These are phyloP conservation scores for Agonopterix alstromeriana DNA, from an alignment of 2,888 invertebrate genomes.

Conservation along the genomic window DNA sequence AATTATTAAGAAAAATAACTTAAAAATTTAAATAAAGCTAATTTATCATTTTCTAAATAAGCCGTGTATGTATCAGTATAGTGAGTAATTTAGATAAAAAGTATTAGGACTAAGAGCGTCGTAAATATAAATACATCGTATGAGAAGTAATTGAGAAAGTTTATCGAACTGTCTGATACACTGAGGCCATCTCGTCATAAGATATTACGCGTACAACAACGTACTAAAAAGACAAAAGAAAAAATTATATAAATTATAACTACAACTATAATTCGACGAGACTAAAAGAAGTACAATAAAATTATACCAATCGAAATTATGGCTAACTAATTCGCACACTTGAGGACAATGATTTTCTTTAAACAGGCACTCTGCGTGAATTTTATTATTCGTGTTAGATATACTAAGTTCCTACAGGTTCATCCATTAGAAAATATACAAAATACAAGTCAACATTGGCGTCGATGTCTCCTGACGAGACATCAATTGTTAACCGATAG, in stretches of 20 bases:
- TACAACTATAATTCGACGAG: slow-evolving; percentile 66
- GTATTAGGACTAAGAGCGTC: slow-evolving; percentile 28
- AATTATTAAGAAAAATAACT: slow-evolving; percentile 58
- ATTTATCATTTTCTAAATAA: slow-evolving; percentile 53
- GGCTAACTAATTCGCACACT: slow-evolving; percentile 63
- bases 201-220: slow-evolving; percentile 16
- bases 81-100: slow-evolving; percentile 44
- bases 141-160: slow-evolving; percentile 18
- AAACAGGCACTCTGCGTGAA: slow-evolving; percentile 73
- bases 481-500: too few species aligned
- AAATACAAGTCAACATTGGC: slow-evolving; percentile 36
- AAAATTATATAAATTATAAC: slow-evolving; percentile 51
- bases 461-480: background rate
- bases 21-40: slow-evolving; percentile 69
- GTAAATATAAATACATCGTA: slow-evolving; percentile 19
- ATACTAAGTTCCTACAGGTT: slow-evolving; percentile 46
- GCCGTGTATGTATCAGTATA: slow-evolving; percentile 44
- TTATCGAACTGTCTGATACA: slow-evolving; percentile 46
- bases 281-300: slow-evolving; percentile 53
- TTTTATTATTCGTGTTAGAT: slow-evolving; percentile 48
- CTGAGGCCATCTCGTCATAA: slow-evolving; percentile 32
- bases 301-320: slow-evolving; percentile 62
- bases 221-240: slow-evolving; percentile 25
- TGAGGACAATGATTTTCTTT: slow-evolving; percentile 55
- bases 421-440: slow-evolving; percentile 52